A percentile compares a stretch with the other conserved stretches of the same genome.
Evolutionary conservation across 2,113 vertebrate genomes (phyloP).

Genomic region (Pelobates fuscus): DNA sequence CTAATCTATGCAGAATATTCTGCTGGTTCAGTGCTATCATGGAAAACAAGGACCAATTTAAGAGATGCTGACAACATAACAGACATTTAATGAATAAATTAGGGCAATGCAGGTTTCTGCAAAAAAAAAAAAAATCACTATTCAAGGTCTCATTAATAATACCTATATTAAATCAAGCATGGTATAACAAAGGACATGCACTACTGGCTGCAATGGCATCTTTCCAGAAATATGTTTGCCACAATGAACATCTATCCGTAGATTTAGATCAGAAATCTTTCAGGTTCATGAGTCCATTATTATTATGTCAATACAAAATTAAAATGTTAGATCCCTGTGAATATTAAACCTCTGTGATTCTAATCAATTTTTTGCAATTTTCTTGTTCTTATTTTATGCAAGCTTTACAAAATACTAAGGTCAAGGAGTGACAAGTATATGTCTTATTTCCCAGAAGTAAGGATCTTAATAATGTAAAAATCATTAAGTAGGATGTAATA

Average conservation of each 20-base stretch:
- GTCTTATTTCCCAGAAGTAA: not conserved
- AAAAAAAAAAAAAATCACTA: constrained; percentile 13
- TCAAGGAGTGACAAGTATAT: not conserved
- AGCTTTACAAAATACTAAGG: not conserved
- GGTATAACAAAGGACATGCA: constrained; percentile 12
- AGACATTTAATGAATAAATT: constrained; percentile 52
- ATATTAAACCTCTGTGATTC: not conserved
- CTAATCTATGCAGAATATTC: constrained; percentile 50
- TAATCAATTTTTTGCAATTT: not conserved
- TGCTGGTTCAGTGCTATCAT: constrained; percentile 48
- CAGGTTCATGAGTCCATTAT: constrained; percentile 5
- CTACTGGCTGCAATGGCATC: constrained; percentile 5
- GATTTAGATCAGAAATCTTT: constrained; percentile 14
- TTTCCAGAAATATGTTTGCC: too few species aligned
- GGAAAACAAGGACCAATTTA: constrained; percentile 48
- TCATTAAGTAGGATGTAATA: too few species aligned
- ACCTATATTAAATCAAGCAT: constrained; percentile 23
- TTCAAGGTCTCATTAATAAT: constrained; percentile 25
- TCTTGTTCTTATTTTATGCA: not conserved
- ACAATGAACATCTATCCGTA: not conserved
- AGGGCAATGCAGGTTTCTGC: constrained; percentile 42
- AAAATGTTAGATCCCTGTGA: not conserved
- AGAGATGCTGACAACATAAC: constrained; percentile 47
- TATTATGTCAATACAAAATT: not conserved
- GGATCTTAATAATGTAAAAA: too few species aligned